Base-by-base conservation (phyloP, 1,140 invertebrate species). In the Tetramorium alpestre region DNA sequence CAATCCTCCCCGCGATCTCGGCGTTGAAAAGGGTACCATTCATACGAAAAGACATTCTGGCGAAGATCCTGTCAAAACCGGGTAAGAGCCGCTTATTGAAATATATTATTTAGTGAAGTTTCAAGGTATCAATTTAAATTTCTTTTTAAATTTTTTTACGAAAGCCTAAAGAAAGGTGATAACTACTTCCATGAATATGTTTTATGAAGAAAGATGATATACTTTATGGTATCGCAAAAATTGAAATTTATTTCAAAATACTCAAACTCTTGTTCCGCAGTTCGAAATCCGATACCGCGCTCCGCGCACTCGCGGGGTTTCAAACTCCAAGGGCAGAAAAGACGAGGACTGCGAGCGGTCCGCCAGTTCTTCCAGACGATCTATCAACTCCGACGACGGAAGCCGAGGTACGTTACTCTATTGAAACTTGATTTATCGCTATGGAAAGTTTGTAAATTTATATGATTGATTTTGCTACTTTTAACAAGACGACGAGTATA, bases 31-130 rank as follows among this genome's bases (percentile, higher is more conserved):
- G 94, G 99, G 99, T 25, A 99, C 98, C 0, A 98, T 99, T 72
- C 99, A 99, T 93, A 99, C 99, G 0, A 99, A 99, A 95, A 95
- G 99, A 38, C 98, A 99, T 92, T 99, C 98, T 92, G 98, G 98
- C 16, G 98, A 99, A 94, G 98, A 99, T 95, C 97, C 97, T 2
- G 96, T 97, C 7, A 98, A 98, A 94, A 96, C 96, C 28, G 96
- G 96, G 96, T 97, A 88, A 80, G 67, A 8, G 8, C 11, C 0
- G 10, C 11, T 13, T n/a, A 6, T n/a, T 88, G 13, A 25, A 75
- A 44, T 65, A 54, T 51, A 44, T 87, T 69, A 25, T 72, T 80
- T 28, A 16, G 3, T 16, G 3, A 25, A 10, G 44, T 60, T 60
- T 0, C 4, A 58, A 41, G 1, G 2, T 47, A 49, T 25, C 1